Conservation (phyloP, 2,888 invertebrate genomes). For the Pheosia tremula region DNA sequence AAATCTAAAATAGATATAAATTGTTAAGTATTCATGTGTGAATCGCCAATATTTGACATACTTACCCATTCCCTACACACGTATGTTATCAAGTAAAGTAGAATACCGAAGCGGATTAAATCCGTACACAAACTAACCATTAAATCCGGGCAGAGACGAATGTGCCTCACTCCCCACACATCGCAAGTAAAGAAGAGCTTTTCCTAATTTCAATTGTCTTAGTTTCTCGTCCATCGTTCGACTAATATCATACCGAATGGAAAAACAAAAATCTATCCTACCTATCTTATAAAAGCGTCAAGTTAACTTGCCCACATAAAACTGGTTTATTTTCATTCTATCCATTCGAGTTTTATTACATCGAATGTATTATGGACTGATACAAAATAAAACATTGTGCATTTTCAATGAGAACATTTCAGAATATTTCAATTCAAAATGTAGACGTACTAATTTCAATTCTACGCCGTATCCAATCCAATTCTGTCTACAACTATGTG, state of each 20-base stretch:
- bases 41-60: neutral
- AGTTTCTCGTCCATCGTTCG: neutral
- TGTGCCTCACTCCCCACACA: neutral
- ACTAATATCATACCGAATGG: neutral
- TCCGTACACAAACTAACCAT: slow-evolving; percentile 4
- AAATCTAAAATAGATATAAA: neutral
- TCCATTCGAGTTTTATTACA: no score
- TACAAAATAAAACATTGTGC: neutral
- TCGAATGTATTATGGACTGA: no score
- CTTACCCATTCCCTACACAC: neutral
- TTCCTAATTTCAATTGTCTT: slow-evolving; percentile 3
- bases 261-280: no score
- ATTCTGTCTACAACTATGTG: slow-evolving; percentile 38
- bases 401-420: neutral
- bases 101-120: neutral
- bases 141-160: slow-evolving; percentile 4
- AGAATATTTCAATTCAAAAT: neutral
- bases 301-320: neutral
- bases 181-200: slow-evolving; percentile 5
- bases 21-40: neutral
- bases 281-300: neutral
- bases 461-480: slow-evolving; percentile 23
- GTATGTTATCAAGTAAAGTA: neutral
- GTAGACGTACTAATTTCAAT: slow-evolving; percentile 28
- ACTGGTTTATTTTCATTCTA: no score